Base-by-base conservation (phyloP, 2,797 vertebrate genomes). In the Aeoliscus strigatus region DNA sequence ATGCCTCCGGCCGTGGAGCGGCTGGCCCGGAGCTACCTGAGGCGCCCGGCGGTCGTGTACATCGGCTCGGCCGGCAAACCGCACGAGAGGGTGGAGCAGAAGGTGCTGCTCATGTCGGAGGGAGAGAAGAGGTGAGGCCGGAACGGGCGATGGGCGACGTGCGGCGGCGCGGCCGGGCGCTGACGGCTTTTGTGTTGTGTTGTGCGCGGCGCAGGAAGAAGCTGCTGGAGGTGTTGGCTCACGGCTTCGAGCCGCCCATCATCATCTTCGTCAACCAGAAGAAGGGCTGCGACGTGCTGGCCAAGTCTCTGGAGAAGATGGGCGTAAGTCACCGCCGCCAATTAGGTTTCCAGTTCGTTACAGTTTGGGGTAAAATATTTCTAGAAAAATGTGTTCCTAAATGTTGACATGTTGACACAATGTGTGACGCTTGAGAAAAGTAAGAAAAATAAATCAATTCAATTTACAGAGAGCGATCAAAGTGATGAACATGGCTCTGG, bases 261-360 rank as follows among this genome's bases (percentile, higher is more conserved):
- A 99, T 99, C 77, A 99, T 99, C 75, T 99, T 99, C 0, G 94
- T 99, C 89, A 98, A 99, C 86, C 96, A 99, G 80, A 99, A 99
- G 90, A 99, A 98, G 70, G 96, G 96, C 56, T 94, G 92, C 2
- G 96, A 99, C 0, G 94, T 99, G 55, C 75, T 98, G 90, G 95
- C 96, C 1, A 98, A 99, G 69, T 98, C 95, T 36, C 75, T 99
- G 86, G 96, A 99, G 86, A 99, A 99, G 82, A 97, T 99, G 94
- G 96, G 96, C 79, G 95, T 98, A 75, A 75, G 93, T 51, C 3
- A 8, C 25, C 27, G 18, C 6, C 14, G n/a, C 8, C 3, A 15
- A n/a, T n/a, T n/a, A n/a, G n/a, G n/a, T n/a, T n/a, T n/a, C n/a
- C n/a, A n/a, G n/a, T n/a, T n/a, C n/a, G n/a, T n/a, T n/a, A n/a